Conservation (phyloP, 2,888 invertebrate genomes). For the Hermaeophaga mercurialis region DNA sequence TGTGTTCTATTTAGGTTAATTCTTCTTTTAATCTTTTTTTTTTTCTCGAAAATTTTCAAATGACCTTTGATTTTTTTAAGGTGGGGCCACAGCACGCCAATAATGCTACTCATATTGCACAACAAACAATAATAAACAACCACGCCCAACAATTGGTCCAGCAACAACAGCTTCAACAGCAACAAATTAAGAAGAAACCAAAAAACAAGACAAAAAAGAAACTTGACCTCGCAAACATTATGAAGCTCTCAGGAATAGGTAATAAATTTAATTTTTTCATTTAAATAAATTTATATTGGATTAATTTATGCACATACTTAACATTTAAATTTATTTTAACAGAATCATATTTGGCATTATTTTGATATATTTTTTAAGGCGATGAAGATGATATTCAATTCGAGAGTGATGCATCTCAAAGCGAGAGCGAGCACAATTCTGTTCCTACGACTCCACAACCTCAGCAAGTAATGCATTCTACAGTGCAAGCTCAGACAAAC, state of each 20-base stretch:
- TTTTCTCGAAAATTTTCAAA: too few species aligned
- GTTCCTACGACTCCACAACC: slow-evolving; percentile 49
- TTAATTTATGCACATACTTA: too few species aligned
- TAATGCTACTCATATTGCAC: slow-evolving; percentile 41
- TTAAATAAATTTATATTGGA: neutral
- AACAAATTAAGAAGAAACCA: slow-evolving; percentile 53
- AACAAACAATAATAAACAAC: slow-evolving; percentile 41
- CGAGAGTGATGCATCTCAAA: slow-evolving; percentile 56
- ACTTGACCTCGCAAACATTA: slow-evolving; percentile 73
- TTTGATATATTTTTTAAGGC: slow-evolving; percentile 50
- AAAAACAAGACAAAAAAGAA: slow-evolving; percentile 61
- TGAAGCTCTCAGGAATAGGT: slow-evolving; percentile 67
- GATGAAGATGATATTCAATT: slow-evolving; percentile 69
- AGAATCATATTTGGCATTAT: too few species aligned
- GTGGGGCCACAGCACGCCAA: slow-evolving; percentile 45
- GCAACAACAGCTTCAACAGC: slow-evolving; percentile 38
- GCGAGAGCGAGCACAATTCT: slow-evolving; percentile 53
- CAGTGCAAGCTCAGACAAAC: slow-evolving; percentile 37
- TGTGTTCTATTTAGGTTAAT: too few species aligned
- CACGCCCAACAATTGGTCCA: slow-evolving; percentile 34
- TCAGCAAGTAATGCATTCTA: slow-evolving; percentile 28
- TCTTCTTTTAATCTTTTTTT: too few species aligned
- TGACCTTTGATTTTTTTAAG: slow-evolving; percentile 34
- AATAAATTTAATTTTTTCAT: neutral
- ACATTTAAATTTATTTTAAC: too few species aligned